Evolutionary conservation across 92 coral and sea anemone species (phyloP), one percentile per base, ranked within the genome.

Genomic region (Blastomussa wellsi): DNA sequence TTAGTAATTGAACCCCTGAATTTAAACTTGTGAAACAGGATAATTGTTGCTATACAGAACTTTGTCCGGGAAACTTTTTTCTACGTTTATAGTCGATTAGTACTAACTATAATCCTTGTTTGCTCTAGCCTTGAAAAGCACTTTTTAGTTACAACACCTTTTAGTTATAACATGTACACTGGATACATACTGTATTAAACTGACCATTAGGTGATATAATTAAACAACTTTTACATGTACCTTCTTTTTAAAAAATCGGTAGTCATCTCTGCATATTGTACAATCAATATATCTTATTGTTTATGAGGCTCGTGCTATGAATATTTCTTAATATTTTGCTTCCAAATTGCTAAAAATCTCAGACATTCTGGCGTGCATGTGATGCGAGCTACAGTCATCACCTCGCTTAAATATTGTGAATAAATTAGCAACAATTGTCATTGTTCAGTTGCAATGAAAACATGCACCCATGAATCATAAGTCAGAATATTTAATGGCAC

Each of bases 221-320:
- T n/a, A n/a, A n/a, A 55, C 0, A 55, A 55, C 28, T n/a, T 57
- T 57, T 28, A 57, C 65, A n/a, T n/a, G n/a, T n/a, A n/a, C n/a
- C n/a, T 29, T 57, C 7, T 44, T 39, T 39, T 7, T 44, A 44
- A 44, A 44, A 44, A 44, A 51, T 14, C 57, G 16, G 1, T 17
- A 13, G 22, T 15, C 41, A 19, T 10, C 49, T n/a, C n/a, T n/a
- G n/a, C n/a, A 24, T 72, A 44, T 26, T 32, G 33, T 14, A n/a
- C 55, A 74, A 42, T 51, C 57, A 26, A 24, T 14, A 12, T 37
- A 7, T 8, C 48, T 35, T 70, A 29, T 70, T 74, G 42, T 74
- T 49, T 76, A 52, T 28, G 6, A 35, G 67, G 7, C 80, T 76
- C 29, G 80, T 76, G 80, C 47, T 31, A 76, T 66, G 36, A 29